Evolutionary conservation across 1,140 invertebrate genomes (phyloP), one percentile per base, ranked within the genome.

Genomic region (Planococcus citri): DNA sequence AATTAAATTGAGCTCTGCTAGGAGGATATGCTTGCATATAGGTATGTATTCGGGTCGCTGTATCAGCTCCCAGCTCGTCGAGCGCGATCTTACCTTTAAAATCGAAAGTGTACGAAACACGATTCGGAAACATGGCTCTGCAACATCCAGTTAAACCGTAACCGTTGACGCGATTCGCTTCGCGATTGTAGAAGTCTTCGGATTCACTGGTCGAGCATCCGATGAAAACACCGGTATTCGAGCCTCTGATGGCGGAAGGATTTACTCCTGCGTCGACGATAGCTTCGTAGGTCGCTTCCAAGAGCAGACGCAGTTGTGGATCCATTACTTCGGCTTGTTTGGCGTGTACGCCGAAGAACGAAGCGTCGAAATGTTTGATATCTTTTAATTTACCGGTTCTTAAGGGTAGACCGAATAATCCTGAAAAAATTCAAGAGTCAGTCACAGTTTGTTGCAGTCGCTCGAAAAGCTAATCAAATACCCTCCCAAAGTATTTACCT

Each of bases 291-390:
- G 95, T 92, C n/a, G 88, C 77, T 81, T 99, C 96, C 2, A 98
- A 82, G 25, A 98, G 79, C 74, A 97, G 82, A 72, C 95, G 82
- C 38, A 97, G 80, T 78, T 97, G 92, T 3, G 96, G 95, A 78
- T 98, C 95, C 95, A 98, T 98, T 38, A 86, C 84, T 74, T 96
- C 83, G 0, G 95, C 94, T 78, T 97, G 93, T 80, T 96, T 95
- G 0, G 88, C 87, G 77, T 94, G 91, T 6, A 97, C 91, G 41
- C 92, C 91, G 80, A 97, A 97, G 78, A 95, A 96, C n/a, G 87
- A 85, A 3, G 92, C 90, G 78, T 97, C 94, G 76, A 97, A 97
- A 74, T 87, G 86, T 37, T 82, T 79, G 38, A 98, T 74, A 72
- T 96, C 88, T 78, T 95, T 96, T 0, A 98, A 75, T 81, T 95